Conservation (phyloP, 2,113 vertebrate species). For the Syrmaticus mikado region DNA sequence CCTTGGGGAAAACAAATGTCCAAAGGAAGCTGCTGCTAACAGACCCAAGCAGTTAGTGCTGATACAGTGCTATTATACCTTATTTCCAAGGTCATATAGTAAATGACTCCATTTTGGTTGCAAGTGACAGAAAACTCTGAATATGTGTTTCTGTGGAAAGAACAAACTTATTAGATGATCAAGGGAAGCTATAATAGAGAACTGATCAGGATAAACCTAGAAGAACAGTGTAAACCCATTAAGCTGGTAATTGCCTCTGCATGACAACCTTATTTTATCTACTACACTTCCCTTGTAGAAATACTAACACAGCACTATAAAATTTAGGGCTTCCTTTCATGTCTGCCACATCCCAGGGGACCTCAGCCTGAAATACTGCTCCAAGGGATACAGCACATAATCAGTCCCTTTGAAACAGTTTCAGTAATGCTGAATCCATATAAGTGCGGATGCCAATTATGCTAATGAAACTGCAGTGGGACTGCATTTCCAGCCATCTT, state of each 20-base stretch:
- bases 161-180: constrained; percentile 19
- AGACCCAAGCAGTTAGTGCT: background rate
- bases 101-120: background rate
- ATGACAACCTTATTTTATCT: constrained; percentile 32
- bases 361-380: constrained; percentile 32
- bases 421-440: constrained; percentile 50
- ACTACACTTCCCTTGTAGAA: constrained; percentile 12
- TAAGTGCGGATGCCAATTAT: constrained; percentile 9
- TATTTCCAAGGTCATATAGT: background rate
- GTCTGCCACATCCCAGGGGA: constrained; percentile 53
- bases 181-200: background rate
- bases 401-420: constrained; percentile 62
- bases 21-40: background rate
- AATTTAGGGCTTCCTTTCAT: constrained; percentile 59
- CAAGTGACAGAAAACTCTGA: background rate
- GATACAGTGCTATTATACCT: background rate
- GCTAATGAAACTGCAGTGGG: constrained; percentile 50
- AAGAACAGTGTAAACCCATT: constrained; percentile 45
- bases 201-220: background rate
- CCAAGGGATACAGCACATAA: constrained; percentile 56
- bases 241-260: constrained; percentile 9
- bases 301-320: constrained; percentile 48
- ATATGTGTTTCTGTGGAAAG: background rate
- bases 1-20: background rate
- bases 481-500: background rate